Evolutionary conservation across 2,113 vertebrate species (phyloP), one percentile per base, ranked within the genome.

Genomic region (Zosterops japonicus): DNA sequence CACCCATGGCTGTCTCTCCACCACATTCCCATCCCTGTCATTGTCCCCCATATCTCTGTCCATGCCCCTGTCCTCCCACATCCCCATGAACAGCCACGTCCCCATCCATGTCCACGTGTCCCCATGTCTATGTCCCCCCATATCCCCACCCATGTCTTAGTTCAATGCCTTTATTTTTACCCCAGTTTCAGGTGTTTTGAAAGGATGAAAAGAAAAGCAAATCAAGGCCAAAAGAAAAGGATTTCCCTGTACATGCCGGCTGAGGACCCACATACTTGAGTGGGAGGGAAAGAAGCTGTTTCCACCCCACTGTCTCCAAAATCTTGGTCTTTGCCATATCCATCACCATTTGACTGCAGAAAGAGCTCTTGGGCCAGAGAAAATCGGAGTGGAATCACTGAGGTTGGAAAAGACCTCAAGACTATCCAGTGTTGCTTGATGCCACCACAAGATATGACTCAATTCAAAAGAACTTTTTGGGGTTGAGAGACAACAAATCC

Each of bases 311-410:
- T 72, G 39, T 56, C 29, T 44, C 55, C 8, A 57, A 8, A 47
- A 23, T 59, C 42, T 59, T 75, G 42, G 4, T 29, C 18, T 35
- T 46, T 57, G 19, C 19, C 6, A 10, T 17, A 10, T 28, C 8
- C 3, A 9, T 16, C 53, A 28, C 3, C 9, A 28, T 35, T 17
- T 75, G 31, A 36, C 33, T 75, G 25, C 1, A 2, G 14, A 35
- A 22, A 23, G 8, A 0, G 0, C 12, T 7, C 10, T 4, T 46
- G 53, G 41, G 19, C 10, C 6, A 57, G 3, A 57, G 10, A 8
- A 27, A 47, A 75, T 75, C 4, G 22, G 11, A 75, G 31, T 59
- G 33, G 6, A 29, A 36, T 47, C 11, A 4, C 6, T 36, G 6
- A 23, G 3, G 11, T 17, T 57, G 14, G 25, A 29, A 46, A 28